Base-by-base conservation (phyloP, 2,797 vertebrate genomes). In the Kryptopterus vitreolus region DNA sequence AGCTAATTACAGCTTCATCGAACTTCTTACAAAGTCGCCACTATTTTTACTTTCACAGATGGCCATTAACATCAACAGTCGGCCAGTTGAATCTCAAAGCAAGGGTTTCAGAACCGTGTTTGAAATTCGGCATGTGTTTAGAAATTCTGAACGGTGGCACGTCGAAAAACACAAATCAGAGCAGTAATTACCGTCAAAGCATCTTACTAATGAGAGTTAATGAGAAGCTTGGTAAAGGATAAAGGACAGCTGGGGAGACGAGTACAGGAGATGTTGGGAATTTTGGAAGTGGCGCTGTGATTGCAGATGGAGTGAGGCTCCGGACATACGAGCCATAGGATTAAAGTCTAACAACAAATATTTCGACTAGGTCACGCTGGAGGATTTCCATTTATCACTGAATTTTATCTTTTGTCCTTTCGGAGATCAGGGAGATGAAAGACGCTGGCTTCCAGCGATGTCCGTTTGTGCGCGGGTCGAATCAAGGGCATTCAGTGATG, bases 201-300 rank as follows among this genome's bases (percentile, higher is more conserved):
- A 81, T 84, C 82, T 48, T 33, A 63, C 76, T 90, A 87, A 91
- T 85, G 82, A 88, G 82, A 84, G 87, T 86, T 88, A 90, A 89
- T 88, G 81, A 88, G 83, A 85, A 80, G 70, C 83, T 85, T 81
- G 79, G 76, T 79, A 70, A n/a, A 43, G 86, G 84, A 84, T 80
- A 66, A 63, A 78, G 69, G 81, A 63, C 61, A 52, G 78, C 70
- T 53, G 73, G 81, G 76, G 78, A 74, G 74, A 66, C 79, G 84
- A 83, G 59, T 79, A 71, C 77, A 65, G 78, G 80, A 77, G 82
- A 80, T 70, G 31, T 78, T 65, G 77, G 63, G 35, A 80, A 73
- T 70, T n/a, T 78, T 81, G 53, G 62, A 24, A 57, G 75, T 46
- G 57, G 31, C 43, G 72, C 76, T 80, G n/a, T 26, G 50, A 75